A percentile compares a stretch with the other conserved stretches of the same genome.
phyloP scores from a whole-genome alignment of 2,113 vertebrate species.

The Lampris megalopsis region DNA sequence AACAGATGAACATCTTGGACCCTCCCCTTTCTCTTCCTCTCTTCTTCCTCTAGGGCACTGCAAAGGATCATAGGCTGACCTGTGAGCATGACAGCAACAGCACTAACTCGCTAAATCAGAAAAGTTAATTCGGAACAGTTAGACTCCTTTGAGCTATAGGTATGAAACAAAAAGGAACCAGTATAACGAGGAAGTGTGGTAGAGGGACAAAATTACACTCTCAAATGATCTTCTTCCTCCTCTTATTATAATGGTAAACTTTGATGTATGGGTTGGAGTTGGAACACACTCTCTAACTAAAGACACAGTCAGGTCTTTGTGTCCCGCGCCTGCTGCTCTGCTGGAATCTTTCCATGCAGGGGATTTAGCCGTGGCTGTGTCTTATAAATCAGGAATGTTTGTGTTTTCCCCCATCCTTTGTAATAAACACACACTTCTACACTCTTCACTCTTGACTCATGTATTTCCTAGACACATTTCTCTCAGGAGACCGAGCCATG shows the following conservation, averaged over 20 bases:
- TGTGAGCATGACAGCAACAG: constrained; percentile 38
- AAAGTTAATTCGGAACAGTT: constrained; percentile 72
- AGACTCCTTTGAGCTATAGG: constrained; percentile 58
- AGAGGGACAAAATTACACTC: constrained; percentile 6
- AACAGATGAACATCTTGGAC: not conserved
- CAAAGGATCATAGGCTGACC: constrained; percentile 61
- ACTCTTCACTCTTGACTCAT: not conserved
- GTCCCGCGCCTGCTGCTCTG: constrained; percentile 2
- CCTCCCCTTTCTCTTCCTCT: not conserved
- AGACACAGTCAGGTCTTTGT: constrained; percentile 43
- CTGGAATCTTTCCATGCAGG: not conserved
- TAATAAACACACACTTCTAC: no score
- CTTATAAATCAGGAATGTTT: no score
- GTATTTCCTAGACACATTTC: not conserved
- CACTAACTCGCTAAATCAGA: constrained; percentile 57
- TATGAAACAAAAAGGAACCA: constrained; percentile 26
- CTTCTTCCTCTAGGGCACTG: constrained; percentile 3
- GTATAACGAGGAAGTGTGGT: constrained; percentile 7
- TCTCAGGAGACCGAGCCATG: not conserved
- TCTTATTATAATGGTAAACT: constrained; percentile 27
- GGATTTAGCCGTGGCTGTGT: not conserved
- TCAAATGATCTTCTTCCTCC: not conserved
- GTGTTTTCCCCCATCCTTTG: no score
- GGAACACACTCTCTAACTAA: constrained; percentile 52
- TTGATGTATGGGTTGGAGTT: constrained; percentile 52